A percentile compares a stretch with the other conserved stretches of the same genome.
Conservation (phyloP, 1,140 invertebrate species). For the Piezodorus guildinii region DNA sequence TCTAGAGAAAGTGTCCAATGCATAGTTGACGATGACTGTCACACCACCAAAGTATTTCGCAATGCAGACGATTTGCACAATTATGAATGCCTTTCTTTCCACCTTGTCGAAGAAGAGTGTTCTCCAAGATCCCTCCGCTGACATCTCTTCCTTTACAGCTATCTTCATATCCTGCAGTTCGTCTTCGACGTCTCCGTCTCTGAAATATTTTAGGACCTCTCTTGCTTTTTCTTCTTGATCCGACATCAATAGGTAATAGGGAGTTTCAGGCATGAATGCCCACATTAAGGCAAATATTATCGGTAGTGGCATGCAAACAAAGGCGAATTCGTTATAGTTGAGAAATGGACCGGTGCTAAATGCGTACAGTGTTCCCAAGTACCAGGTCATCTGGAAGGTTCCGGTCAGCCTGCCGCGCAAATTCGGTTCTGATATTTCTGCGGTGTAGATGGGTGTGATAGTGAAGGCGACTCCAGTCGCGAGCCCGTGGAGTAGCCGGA, state of each 20-base stretch:
- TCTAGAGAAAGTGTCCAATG: constrained; percentile 25
- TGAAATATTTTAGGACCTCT: background rate
- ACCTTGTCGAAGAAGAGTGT: constrained; percentile 23
- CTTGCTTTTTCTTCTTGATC: background rate
- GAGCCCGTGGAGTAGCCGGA: constrained; percentile 39
- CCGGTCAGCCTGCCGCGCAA: constrained; percentile 43
- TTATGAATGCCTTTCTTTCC: constrained; percentile 26
- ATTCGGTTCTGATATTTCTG: constrained; percentile 52
- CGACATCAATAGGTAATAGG: constrained; percentile 4
- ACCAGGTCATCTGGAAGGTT: constrained; percentile 65
- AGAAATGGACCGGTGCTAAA: constrained; percentile 65
- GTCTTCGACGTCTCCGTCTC: background rate
- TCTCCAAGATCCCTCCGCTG: constrained; percentile 18
- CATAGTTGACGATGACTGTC: constrained; percentile 28
- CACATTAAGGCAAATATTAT: background rate
- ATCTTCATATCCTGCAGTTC: constrained; percentile 9
- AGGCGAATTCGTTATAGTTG: constrained; percentile 51
- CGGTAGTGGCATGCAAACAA: constrained; percentile 47
- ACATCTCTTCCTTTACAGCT: background rate
- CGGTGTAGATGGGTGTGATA: constrained; percentile 69
- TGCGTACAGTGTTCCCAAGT: constrained; percentile 62
- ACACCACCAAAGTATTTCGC: constrained; percentile 27
- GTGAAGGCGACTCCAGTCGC: constrained; percentile 63
- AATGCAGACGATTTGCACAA: constrained; percentile 28
- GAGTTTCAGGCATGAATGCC: constrained; percentile 2